Base-by-base conservation (phyloP, 2,888 invertebrate species). In the Lasioglossum oenotherae region DNA sequence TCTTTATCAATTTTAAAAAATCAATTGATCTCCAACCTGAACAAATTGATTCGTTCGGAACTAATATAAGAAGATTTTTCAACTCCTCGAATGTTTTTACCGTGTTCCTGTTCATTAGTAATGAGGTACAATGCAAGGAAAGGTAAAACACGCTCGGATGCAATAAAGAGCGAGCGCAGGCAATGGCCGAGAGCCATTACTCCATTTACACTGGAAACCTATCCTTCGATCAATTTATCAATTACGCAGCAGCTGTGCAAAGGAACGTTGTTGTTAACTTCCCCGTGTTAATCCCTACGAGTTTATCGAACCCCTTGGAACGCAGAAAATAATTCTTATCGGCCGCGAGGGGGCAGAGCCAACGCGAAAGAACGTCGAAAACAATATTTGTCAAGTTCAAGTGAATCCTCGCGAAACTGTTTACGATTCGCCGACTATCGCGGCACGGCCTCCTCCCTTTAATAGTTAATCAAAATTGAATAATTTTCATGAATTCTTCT, bases 241-340 rank as follows among this genome's bases (percentile, higher is more conserved):
- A 64, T 60, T 31, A 75, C 69, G 69, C 71, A n/a, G 35, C 41
- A 38, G 71, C 12, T 71, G 41, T 41, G 41, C 69, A 10, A 38
- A 38, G 69, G n/a, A 38, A 38, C 71, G 23, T 14, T 41, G 53
- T 72, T 71, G 71, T 60, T 46, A 82, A 27, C 19, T 74, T 64
- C 31, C 41, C 74, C 84, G 35, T 73, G 60, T 4, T 19, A 41
- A 41, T 27, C 31, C 60, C 71, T 60, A n/a, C 49, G n/a, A 53
- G 60, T 81, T 82, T 81, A 75, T 82, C 82, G 38, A 35, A 31
- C 79, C 31, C 41, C 69, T 69, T n/a, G 31, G 69, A 53, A 74
- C 67, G 38, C 23, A 27, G 69, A 84, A 78, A 84, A 38, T 76
- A 73, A 16, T 53, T 60, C 53, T 76, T 76, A 79, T 84, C 85